Evolutionary conservation across 2,888 invertebrate species (phyloP).

Genomic region (Eremobia ochroleuca): DNA sequence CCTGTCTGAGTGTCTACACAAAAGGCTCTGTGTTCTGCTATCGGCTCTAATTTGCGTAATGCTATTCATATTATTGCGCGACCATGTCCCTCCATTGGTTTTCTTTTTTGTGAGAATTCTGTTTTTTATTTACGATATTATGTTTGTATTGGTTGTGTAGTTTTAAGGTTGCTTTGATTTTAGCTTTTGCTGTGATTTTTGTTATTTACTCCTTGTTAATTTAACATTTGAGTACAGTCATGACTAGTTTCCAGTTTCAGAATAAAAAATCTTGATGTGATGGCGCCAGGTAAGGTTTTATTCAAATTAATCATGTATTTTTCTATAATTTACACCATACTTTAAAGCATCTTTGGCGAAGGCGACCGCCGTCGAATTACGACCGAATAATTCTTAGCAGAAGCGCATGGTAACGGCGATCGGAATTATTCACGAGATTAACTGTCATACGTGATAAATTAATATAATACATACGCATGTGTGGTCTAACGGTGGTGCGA

Average conservation of each 20-base stretch:
- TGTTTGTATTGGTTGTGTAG: slow-evolving; percentile 29
- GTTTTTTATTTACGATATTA: slow-evolving; percentile 48
- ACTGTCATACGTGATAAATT: slow-evolving; percentile 77
- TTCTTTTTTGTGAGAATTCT: slow-evolving; percentile 30
- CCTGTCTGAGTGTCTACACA: slow-evolving; percentile 62
- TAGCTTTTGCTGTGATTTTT: neutral
- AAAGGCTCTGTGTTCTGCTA: slow-evolving; percentile 65
- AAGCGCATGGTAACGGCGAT: slow-evolving; percentile 55
- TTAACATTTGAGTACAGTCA: neutral
- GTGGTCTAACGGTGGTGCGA: slow-evolving; percentile 73
- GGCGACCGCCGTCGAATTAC: slow-evolving; percentile 34
- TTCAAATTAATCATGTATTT: neutral
- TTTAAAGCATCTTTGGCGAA: slow-evolving; percentile 22
- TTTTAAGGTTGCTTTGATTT: slow-evolving; percentile 1
- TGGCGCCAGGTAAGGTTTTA: neutral
- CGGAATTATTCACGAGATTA: slow-evolving; percentile 68
- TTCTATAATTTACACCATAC: neutral
- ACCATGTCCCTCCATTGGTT: slow-evolving; percentile 55
- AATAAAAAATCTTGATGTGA: neutral
- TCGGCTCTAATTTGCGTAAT: slow-evolving; percentile 80
- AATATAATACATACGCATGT: slow-evolving; percentile 69
- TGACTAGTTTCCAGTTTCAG: neutral
- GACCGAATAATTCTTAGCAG: slow-evolving; percentile 61
- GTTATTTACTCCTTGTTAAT: neutral
- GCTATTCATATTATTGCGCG: slow-evolving; percentile 74